phyloP scores from a whole-genome alignment of 2,113 vertebrate species.

The Hypocryptadius cinnamomeus region DNA sequence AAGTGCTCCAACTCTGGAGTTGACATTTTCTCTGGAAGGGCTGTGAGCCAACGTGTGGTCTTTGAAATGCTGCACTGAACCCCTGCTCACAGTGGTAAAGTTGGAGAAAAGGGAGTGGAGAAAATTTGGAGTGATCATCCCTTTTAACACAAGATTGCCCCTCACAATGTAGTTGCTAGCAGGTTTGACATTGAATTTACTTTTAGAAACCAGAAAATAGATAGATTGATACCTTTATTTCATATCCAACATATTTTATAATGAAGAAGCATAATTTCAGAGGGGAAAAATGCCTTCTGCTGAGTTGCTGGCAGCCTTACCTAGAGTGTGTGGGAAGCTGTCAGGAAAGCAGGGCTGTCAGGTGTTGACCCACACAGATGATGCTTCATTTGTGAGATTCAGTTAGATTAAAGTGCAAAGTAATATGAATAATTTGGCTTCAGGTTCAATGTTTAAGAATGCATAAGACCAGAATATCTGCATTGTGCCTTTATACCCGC shows the following conservation, averaged over 20 bases:
- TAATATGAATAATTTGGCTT: not conserved
- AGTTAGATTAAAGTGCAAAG: not conserved
- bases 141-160: not conserved
- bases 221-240: not conserved
- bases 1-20: not conserved
- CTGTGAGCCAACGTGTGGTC: not conserved
- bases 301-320: not conserved
- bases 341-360: not conserved
- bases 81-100: not conserved
- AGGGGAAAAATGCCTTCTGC: not conserved
- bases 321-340: not conserved
- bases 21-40: not conserved
- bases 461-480: not conserved
- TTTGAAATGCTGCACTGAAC: not conserved
- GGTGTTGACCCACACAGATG: not conserved
- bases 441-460: not conserved
- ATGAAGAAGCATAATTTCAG: not conserved
- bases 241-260: not conserved
- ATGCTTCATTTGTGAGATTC: not conserved
- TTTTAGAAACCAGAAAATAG: not conserved
- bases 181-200: not conserved
- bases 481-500: not conserved
- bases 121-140: not conserved
- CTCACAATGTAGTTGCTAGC: not conserved
- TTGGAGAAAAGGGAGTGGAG: not conserved